Base-by-base conservation (phyloP, 2,113 vertebrate species). In the Calonectris borealis region DNA sequence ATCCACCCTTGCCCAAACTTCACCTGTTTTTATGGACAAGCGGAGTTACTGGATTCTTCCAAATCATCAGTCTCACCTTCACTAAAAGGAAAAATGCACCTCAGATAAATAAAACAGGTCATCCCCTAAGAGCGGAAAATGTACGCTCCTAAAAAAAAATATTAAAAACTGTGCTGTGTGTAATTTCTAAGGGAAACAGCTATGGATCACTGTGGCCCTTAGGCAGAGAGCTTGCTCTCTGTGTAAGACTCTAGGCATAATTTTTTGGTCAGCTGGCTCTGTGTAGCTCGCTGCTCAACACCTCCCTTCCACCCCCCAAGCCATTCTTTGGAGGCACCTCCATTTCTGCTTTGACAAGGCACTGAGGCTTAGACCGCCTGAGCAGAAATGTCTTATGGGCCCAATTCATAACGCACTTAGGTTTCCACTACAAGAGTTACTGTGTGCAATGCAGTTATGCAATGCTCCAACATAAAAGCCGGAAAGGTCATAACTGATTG, bases 11-110 rank as follows among this genome's bases (percentile, higher is more conserved):
- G 57, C 25, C 44, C 49, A 68, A 79, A 69, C 25, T 61, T 94
- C 65, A 96, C 83, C 81, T 96, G 72, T 71, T 92, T 91, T 66
- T 90, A 64, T 72, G 77, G 65, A 84, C 46, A 66, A 94, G 19
- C 2, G 18, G 65, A 71, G 24, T 86, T 78, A 68, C 34, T 84
- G 6, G 27, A 51, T 85, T 92, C 58, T 82, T 88, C 44, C 70
- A 71, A 86, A 64, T 34, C 46, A 88, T 73, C 44, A 49, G 24
- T 70, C 36, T 83, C 42, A 55, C 29, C 14, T 38, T 86, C 31
- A 70, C 40, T 86, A 49, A 61, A 91, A 38, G 29, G 42, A 88
- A 93, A 80, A 96, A 68, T 40, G 26, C 48, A 76, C 4, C 21
- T 90, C 83, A 87, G 48, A 72, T 57, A 58, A 89, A 86, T 66